phyloP scores from a whole-genome alignment of 2,888 invertebrate genomes.

The Drosophila sordidapex region DNA sequence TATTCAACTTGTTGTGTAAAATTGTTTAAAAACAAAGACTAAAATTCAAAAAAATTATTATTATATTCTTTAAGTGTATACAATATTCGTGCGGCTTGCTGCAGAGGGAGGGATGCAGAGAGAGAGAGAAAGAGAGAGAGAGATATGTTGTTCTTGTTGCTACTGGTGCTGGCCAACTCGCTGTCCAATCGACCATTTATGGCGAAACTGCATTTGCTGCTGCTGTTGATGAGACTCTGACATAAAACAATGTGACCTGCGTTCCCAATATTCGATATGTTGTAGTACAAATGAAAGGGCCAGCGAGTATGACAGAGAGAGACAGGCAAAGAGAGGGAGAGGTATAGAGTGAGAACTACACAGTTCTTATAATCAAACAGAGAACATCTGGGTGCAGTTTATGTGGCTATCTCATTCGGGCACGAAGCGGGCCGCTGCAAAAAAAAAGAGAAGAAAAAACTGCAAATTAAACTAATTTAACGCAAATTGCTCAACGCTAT shows the following conservation, averaged over 20 bases:
- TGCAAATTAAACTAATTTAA: conserved; percentile 82
- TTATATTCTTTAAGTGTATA: conserved; percentile 27
- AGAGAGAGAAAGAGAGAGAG: neutral
- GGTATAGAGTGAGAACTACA: conserved; percentile 5
- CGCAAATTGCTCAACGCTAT: conserved; percentile 58
- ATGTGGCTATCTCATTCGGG: neutral
- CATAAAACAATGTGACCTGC: conserved; percentile 73
- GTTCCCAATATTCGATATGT: conserved; percentile 52
- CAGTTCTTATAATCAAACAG: conserved; percentile 60
- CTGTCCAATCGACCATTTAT: conserved; percentile 36
- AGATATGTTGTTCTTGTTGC: conserved; percentile 28
- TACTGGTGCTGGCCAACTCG: conserved; percentile 27
- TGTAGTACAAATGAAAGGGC: conserved; percentile 53
- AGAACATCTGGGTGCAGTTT: conserved; percentile 39
- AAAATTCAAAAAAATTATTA: neutral
- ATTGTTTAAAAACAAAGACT: neutral
- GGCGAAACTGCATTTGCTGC: conserved; percentile 37
- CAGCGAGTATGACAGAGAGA: neutral
- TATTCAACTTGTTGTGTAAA: neutral
- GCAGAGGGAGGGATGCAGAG: neutral
- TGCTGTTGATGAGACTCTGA: conserved; percentile 73
- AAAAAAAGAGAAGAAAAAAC: conserved; percentile 37
- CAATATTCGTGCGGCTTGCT: conserved; percentile 6
- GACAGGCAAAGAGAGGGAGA: neutral
- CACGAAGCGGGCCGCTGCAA: neutral